Base-by-base conservation (phyloP, 2,888 invertebrate genomes). In the Sialis lutaria region DNA sequence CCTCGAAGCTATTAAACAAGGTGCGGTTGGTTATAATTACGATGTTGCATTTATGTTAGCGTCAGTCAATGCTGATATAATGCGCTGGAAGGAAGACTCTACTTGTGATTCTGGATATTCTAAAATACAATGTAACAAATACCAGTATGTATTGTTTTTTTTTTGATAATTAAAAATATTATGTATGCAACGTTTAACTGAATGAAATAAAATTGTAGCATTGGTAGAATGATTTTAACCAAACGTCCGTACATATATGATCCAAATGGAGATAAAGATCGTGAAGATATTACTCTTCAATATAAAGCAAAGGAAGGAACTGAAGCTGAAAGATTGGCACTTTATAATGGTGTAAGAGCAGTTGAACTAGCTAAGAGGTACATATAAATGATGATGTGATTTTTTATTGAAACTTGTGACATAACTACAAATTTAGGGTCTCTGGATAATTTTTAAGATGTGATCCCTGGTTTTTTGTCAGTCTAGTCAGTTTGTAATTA, bases 11-110 rank as follows among this genome's bases (percentile, higher is more conserved):
- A 73, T 89, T 50, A 77, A 77, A 54, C 74, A 79, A 57, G 88
- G 88, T 1, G 77, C 80, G 50, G 78, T 86, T 30, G 82, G 82
- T 0, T 70, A 81, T 45, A 75, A 75, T 50, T 82, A 77, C 55
- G 88, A 88, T 55, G 79, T 82, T 0, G 75, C 77, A 32, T 88
- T 88, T 62, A 74, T 88, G 68, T 67, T 87, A 54, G 77, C 86
- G 0, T 84, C 86, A 6, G 87, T 88, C 30, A 89, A 89, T 61
- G 87, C 88, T 6, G 88, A 89, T 61, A 66, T 82, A 47, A 78
- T 87, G 67, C 69, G 81, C 54, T 89, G 87, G 87, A 77, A 80
- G 57, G 70, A 73, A 53, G 82, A 84, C 56, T 67, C 73, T 6
- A 66, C 69, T 9, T 68, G 72, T 6, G 77, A 76, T 50, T 64